These are phyloP conservation scores for Heliconius erato DNA, from an alignment of 2,888 invertebrate genomes.

Conservation along the genomic window DNA sequence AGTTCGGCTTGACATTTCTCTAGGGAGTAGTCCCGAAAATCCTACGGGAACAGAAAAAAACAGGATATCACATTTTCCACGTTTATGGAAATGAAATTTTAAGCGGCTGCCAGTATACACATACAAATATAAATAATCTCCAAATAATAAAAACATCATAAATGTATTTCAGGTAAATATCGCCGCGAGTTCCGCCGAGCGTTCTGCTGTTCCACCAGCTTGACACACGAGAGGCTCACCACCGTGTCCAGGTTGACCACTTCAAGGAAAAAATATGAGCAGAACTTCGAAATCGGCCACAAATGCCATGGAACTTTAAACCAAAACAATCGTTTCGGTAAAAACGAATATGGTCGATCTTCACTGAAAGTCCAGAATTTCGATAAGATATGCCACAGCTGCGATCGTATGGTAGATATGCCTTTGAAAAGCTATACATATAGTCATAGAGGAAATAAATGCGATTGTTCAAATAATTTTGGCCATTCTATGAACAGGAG, in stretches of 20 bases:
- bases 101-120: too few species aligned
- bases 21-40: too few species aligned
- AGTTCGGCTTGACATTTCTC: too few species aligned
- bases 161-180: slow-evolving; percentile 87
- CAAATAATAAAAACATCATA: background rate
- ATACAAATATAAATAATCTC: too few species aligned
- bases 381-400: background rate
- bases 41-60: too few species aligned
- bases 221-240: slow-evolving; percentile 63
- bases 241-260: slow-evolving; percentile 70
- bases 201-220: slow-evolving; percentile 68
- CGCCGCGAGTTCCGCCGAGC: slow-evolving; percentile 89
- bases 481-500: background rate
- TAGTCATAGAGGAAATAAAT: background rate
- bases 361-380: slow-evolving; percentile 22
- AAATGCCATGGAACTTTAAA: slow-evolving; percentile 33
- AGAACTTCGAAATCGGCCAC: slow-evolving; percentile 36
- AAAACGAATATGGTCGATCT: slow-evolving; percentile 26
- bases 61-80: too few species aligned
- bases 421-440: slow-evolving; percentile 8
- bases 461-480: background rate
- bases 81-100: too few species aligned
- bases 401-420: background rate
- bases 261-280: slow-evolving; percentile 57
- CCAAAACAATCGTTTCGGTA: slow-evolving; percentile 17